Percentiles rank a stretch among this genome's conserved stretches.
Conservation (phyloP, 2,113 vertebrate genomes). For the Clarias gariepinus region DNA sequence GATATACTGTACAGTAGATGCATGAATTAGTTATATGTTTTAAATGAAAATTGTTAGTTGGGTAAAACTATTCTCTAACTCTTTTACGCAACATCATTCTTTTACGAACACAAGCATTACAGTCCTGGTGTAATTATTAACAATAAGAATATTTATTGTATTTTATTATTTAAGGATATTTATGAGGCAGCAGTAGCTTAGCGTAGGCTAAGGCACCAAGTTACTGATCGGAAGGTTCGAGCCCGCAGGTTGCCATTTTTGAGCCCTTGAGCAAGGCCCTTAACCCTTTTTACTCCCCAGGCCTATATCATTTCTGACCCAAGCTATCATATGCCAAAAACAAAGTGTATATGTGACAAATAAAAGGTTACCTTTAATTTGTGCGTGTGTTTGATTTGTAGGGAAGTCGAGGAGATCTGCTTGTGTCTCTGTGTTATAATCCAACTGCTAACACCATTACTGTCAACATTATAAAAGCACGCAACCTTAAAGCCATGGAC, state of each 20-base stretch:
- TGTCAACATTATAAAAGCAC: constrained; percentile 98
- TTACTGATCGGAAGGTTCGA: too few relatives aligned
- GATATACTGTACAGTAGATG: neutral
- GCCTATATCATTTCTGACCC: too few relatives aligned
- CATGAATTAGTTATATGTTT: neutral
- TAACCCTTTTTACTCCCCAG: too few relatives aligned
- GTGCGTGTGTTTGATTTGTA: constrained; percentile 58
- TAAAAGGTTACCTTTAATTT: too few relatives aligned
- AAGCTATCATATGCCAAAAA: too few relatives aligned
- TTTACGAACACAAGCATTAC: neutral
- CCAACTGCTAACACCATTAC: constrained; percentile 97
- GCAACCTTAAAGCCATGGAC: constrained; percentile 99
- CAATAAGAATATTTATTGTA: neutral
- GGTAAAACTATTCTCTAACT: too few relatives aligned
- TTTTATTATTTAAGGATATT: too few relatives aligned
- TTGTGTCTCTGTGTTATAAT: constrained; percentile 97
- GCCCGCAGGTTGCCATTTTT: too few relatives aligned
- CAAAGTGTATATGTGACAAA: too few relatives aligned
- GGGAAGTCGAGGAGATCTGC: constrained; percentile 95
- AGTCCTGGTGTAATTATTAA: constrained; percentile 25
- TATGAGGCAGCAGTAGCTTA: too few relatives aligned
- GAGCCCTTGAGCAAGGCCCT: too few relatives aligned
- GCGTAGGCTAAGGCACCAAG: too few relatives aligned
- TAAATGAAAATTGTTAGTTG: neutral
- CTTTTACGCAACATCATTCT: neutral